These are phyloP conservation scores for Pipa parva DNA, from an alignment of 2,113 vertebrate species.

Conservation along the genomic window DNA sequence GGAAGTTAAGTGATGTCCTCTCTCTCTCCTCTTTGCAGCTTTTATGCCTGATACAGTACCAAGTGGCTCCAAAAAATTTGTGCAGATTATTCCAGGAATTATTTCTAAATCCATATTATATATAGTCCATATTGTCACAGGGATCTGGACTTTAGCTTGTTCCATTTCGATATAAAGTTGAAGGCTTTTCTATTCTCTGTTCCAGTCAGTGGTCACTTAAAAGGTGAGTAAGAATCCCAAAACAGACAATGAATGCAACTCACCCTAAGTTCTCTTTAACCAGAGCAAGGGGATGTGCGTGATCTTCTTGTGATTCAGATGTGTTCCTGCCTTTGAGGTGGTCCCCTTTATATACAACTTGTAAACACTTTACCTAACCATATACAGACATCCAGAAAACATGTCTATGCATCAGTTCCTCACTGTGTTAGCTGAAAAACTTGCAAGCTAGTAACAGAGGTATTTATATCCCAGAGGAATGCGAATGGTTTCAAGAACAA, in stretches of 20 bases:
- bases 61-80: too few species aligned
- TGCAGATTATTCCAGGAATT: too few species aligned
- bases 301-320: neutral
- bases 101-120: too few species aligned
- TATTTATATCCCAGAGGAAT: slow-evolving; percentile 55
- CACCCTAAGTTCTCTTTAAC: neutral
- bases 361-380: slow-evolving; percentile 48
- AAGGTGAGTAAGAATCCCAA: neutral
- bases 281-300: neutral
- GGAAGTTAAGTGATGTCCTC: too few species aligned
- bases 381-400: slow-evolving; percentile 45
- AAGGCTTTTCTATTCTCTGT: too few species aligned
- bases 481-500: slow-evolving; percentile 19
- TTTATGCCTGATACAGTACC: too few species aligned
- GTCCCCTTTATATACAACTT: slow-evolving; percentile 45
- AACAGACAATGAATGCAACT: slow-evolving; percentile 27
- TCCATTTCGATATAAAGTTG: too few species aligned
- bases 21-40: too few species aligned
- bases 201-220: too few species aligned
- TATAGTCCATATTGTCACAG: too few species aligned
- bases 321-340: neutral
- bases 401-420: slow-evolving; percentile 44
- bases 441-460: slow-evolving; percentile 53
- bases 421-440: slow-evolving; percentile 47
- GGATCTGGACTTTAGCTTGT: too few species aligned